Base-by-base conservation (phyloP, 1,140 invertebrate genomes). In the Tribolium madens region DNA sequence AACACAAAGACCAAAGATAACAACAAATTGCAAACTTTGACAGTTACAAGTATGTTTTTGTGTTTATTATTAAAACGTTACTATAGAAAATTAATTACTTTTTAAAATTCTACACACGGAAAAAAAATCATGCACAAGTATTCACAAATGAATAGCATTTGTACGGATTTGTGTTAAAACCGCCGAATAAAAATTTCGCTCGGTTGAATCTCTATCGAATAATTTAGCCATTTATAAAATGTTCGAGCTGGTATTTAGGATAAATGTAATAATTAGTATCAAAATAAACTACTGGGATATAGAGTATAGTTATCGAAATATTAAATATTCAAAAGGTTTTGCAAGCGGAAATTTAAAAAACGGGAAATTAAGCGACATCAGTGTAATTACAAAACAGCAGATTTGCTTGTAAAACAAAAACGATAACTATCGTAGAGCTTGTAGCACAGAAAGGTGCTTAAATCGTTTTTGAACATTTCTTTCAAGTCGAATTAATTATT, bases 401-500 rank as follows among this genome's bases (percentile, higher is more conserved):
- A 42, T 42, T 42, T 42, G 36, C 36, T 42, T 42, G 36, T 42
- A 42, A 42, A 26, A 42, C 9, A 42, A 10, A 42, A 10, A 42
- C n/a, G 7, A 42, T 31, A 31, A 31, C n/a, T n/a, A n/a, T n/a
- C n/a, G n/a, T n/a, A n/a, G n/a, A n/a, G n/a, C 21, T 26, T 26
- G 21, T 26, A 5, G 21, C 21, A 26, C 21, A 26, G n/a, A n/a
- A n/a, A n/a, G n/a, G n/a, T n/a, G n/a, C n/a, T n/a, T n/a, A n/a
- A n/a, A n/a, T n/a, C n/a, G n/a, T n/a, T n/a, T n/a, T n/a, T n/a
- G n/a, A n/a, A n/a, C 21, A 1, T 26, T 26, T 26, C 21, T 26
- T 26, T 26, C 6, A 26, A 26, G 21, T 26, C 21, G 21, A 26
- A 26, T 57, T 57, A 57, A 57, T 57, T 57, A 57, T 57, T 57